Percentiles rank a stretch among this genome's conserved stretches.
phyloP scores from a whole-genome alignment of 1,140 invertebrate species.

The Drosophila miranda region DNA sequence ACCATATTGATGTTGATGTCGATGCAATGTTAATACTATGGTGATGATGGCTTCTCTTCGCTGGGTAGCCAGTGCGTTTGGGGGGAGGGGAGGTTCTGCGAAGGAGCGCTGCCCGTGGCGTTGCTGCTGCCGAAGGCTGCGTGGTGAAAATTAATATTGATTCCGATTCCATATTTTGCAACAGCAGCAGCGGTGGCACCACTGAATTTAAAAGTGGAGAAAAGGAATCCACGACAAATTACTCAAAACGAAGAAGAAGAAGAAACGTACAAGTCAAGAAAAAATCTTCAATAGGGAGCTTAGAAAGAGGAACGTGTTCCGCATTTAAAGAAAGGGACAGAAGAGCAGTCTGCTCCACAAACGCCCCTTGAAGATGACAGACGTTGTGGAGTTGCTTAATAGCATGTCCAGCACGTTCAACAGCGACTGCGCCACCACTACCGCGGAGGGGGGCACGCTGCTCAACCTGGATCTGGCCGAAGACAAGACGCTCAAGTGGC shows the following conservation, averaged over 20 bases:
- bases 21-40: too few relatives aligned
- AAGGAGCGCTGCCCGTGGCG: background rate
- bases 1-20: too few relatives aligned
- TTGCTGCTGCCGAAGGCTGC: slow-evolving; percentile 6
- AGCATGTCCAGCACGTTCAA: slow-evolving; percentile 78
- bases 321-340: too few relatives aligned
- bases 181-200: background rate
- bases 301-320: too few relatives aligned
- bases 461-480: slow-evolving; percentile 73
- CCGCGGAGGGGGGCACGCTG: slow-evolving; percentile 68
- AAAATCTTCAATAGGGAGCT: too few relatives aligned
- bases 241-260: background rate
- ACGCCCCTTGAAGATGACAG: slow-evolving; percentile 58
- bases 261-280: too few relatives aligned
- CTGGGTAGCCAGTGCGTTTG: background rate
- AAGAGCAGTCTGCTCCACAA: too few relatives aligned
- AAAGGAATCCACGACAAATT: too few relatives aligned
- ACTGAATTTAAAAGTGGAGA: background rate
- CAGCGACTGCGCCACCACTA: slow-evolving; percentile 71
- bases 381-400: slow-evolving; percentile 70
- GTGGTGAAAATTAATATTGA: background rate
- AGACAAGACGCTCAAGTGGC: slow-evolving; percentile 81
- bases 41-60: too few relatives aligned
- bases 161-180: too few relatives aligned
- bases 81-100: too few relatives aligned